Base-by-base conservation (phyloP, 2,113 vertebrate species). In the Callorhinus ursinus region DNA sequence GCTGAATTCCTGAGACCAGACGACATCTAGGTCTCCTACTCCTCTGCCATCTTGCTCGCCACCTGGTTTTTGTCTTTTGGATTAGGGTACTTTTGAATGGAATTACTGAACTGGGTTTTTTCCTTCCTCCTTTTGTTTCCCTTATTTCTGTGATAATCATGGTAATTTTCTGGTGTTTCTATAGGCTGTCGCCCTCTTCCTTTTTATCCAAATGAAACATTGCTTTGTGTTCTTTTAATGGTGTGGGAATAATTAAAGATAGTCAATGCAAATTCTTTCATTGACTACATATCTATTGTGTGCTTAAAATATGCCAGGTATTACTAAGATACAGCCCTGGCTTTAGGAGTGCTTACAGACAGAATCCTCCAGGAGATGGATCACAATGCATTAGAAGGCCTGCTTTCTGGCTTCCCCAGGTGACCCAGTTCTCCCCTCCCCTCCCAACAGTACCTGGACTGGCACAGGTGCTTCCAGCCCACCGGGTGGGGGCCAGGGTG, bases 91-190 rank as follows among this genome's bases (percentile, higher is more conserved):
- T 88, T 89, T 42, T 71, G 36, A 71, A n/a, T 93, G 42, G n/a
- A 82, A 42, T 77, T 88, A 11, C 5, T 74, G 72, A 88, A 22
- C 72, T 67, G 16, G 21, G 7, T 21, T 31, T 82, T 36, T 21
- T 51, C 14, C 49, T 69, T 31, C n/a, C 24, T 84, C 16, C 61
- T 67, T 91, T 59, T 39, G 9, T 81, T 88, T 93, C 42, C 4
- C 79, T 84, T 59, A 36, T 57, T 81, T 59, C 77, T 84, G 39
- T 93, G 80, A 21, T 79, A 33, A 33, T 80, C 57, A 55, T 79
- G 53, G 86, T 61, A 55, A 86, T 92, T 95, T 92, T 57, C 63
- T 80, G 11, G 9, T 92, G 42, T 93, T 76, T 28, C 72, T 49
- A 0, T 67, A 67, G 7, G 18, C 71, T 36, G 13, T 36, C 18